Evolutionary conservation across 1,140 invertebrate genomes (phyloP).

Genomic region (Drosophila ohnishii): DNA sequence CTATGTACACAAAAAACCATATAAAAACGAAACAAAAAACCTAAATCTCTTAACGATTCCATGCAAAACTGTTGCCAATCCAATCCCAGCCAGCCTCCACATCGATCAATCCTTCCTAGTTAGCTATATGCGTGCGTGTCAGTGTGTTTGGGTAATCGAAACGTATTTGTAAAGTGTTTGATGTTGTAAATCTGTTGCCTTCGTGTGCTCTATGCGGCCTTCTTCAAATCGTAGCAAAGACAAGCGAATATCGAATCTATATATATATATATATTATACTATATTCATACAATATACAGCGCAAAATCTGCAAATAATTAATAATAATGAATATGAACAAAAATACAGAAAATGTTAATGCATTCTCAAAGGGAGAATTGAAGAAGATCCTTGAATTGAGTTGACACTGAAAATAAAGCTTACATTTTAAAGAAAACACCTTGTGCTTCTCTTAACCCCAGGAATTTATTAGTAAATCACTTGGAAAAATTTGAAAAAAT

Average conservation of each 20-base stretch:
- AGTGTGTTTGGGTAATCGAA: slow-evolving; percentile 35
- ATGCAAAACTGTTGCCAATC: slow-evolving; percentile 27
- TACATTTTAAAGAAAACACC: slow-evolving; percentile 16
- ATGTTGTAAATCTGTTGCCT: slow-evolving; percentile 82
- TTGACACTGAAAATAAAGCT: slow-evolving; percentile 38
- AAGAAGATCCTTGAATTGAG: slow-evolving; percentile 21
- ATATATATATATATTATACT: slow-evolving; percentile 31
- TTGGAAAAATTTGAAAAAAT: too few relatives aligned
- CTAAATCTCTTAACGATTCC: slow-evolving; percentile 1
- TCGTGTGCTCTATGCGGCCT: slow-evolving; percentile 79
- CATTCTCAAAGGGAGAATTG: slow-evolving; percentile 16
- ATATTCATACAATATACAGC: slow-evolving; percentile 55
- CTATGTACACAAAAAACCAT: slow-evolving; percentile 32
- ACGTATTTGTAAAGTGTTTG: slow-evolving; percentile 69
- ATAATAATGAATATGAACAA: slow-evolving; percentile 2
- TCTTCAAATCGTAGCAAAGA: slow-evolving; percentile 67
- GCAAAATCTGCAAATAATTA: slow-evolving; percentile 31
- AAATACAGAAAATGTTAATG: slow-evolving; percentile 46
- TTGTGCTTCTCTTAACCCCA: too few relatives aligned
- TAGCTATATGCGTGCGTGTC: slow-evolving; percentile 28
- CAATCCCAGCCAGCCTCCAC: slow-evolving; percentile 1
- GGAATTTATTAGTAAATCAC: too few relatives aligned
- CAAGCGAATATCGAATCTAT: slow-evolving; percentile 58
- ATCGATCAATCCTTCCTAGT: slow-evolving; percentile 18
- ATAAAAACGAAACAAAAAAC: background rate